phyloP scores from a whole-genome alignment of 2,888 invertebrate genomes.

The Pristionchus arcanus region DNA sequence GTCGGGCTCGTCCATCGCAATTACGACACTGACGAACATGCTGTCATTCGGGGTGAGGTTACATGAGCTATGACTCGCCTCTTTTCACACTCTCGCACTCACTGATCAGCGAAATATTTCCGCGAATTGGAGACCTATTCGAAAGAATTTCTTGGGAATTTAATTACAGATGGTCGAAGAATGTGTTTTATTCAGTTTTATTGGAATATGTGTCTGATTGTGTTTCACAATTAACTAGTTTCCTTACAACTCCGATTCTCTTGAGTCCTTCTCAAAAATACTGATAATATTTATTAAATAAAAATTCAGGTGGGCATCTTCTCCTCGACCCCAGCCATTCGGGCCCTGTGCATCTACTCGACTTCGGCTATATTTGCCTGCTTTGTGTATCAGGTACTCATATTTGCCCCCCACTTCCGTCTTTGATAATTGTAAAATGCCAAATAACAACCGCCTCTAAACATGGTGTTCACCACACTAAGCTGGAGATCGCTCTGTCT shows the following conservation, averaged over 20 bases:
- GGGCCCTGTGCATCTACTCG: conserved; percentile 51
- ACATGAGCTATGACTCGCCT: too few species aligned
- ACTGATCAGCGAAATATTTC: not conserved
- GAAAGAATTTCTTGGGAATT: too few species aligned
- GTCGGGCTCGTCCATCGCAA: conserved; percentile 50
- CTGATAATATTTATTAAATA: not conserved
- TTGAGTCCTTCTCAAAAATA: too few species aligned
- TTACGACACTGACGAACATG: conserved; percentile 48
- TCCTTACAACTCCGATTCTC: not conserved
- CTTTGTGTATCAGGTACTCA: conserved; percentile 45
- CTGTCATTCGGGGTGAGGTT: conserved; percentile 49
- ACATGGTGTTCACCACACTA: too few species aligned
- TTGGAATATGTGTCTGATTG: not conserved
- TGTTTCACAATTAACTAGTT: not conserved
- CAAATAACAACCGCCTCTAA: too few species aligned
- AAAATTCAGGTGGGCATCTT: conserved; percentile 37
- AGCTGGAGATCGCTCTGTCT: too few species aligned
- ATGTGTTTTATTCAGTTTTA: not conserved
- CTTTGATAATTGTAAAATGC: not conserved
- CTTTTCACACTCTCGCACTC: too few species aligned
- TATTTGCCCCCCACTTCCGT: not conserved
- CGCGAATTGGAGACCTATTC: too few species aligned
- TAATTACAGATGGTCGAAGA: too few species aligned
- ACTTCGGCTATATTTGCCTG: conserved; percentile 32
- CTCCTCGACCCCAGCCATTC: conserved; percentile 54